Evolutionary conservation across 2,113 vertebrate species (phyloP), one percentile per base, ranked within the genome.

Genomic region (Gambusia holbrooki): DNA sequence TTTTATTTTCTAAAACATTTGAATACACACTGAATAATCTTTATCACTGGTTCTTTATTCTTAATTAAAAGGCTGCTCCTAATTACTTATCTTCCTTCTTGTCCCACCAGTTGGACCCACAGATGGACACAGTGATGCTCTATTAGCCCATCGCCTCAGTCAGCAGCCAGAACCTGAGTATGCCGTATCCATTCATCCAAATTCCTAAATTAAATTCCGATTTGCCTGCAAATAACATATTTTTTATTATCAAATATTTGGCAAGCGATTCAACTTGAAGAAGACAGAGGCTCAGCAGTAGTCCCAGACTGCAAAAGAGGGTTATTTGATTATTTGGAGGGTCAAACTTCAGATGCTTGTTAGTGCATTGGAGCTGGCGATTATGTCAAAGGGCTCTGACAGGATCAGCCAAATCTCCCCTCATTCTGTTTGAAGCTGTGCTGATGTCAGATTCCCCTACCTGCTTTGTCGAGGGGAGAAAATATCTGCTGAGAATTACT

Each of bases 31-130:
- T 72, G 65, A 48, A 67, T 85, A 71, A 81, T 90, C 76, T 88
- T 75, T 71, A 76, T 87, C 79, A 74, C 32, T 74, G 61, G 74
- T 68, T 80, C 37, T 33, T 40, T 32, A 42, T 85, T 79, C 83
- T 87, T 74, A 73, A 82, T 84, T 85, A 87, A 74, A 76, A 17
- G 37, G 51, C 51, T 27, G 54, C 77, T 83, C 82, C 83, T 70
- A 74, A 70, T 74, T 42, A 67, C 62, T 67, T 71, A 58, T 68
- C 64, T 80, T 61, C 51, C 74, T 80, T 60, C 58, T 77, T 62
- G 48, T 90, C 81, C 62, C 85, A 84, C 73, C 93, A 94, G 93
- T 93, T 94, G 94, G 93, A 92, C 84, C 51, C 90, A 88, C 93
- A 95, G 94, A 94, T 94, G 93, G 93, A 94, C 91, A 80, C 85